Base-by-base conservation (phyloP, 2,113 vertebrate genomes). In the Chloropsis hardwickii region DNA sequence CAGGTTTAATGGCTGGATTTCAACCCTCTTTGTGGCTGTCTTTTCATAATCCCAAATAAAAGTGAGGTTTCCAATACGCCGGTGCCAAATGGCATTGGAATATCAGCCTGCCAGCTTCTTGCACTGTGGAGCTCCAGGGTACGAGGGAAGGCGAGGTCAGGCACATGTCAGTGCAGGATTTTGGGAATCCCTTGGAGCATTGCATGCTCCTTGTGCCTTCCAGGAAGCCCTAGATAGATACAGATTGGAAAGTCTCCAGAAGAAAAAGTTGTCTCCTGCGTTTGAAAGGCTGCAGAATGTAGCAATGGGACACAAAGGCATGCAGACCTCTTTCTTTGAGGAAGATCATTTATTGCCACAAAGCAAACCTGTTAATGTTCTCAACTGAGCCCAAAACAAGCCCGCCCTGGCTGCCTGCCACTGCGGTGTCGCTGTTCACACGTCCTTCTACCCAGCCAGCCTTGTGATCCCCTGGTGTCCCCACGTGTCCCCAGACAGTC, bases 121-220 rank as follows among this genome's bases (percentile, higher is more conserved):
- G 40, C 61, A 18, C 39, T 44, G 12, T 29, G 33, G 23, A 5
- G 10, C 56, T 86, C 31, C 25, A 56, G 50, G 0, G 0, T 31
- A 0, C 0, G 21, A 57, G 74, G 48, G 28, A 65, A 65, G 39
- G 35, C 1, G 2, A 69, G 35, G 27, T 58, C 54, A 77, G 61
- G 27, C 33, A 25, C 5, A 0, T 51, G 70, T 69, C 37, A 37
- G 13, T 53, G 42, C n/a, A 47, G 89, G 50, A 42, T 33, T 57
- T n/a, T 5, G 42, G 81, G 79, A 94, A 62, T 89, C 71, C 33
- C 42, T 86, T 65, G 70, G 79, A 93, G 81, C 25, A 33, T n/a
- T 45, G 12, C 18, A 9, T 70, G 39, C 70, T 64, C 5, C 33
- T 65, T 54, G 16, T 92, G 69, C 76, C 64, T 92, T 92, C 81